Percentiles rank a stretch among this genome's conserved stretches.
These are phyloP conservation scores for Gymnobelideus leadbeateri DNA, from an alignment of 2,113 vertebrate genomes.

Conservation along the genomic window DNA sequence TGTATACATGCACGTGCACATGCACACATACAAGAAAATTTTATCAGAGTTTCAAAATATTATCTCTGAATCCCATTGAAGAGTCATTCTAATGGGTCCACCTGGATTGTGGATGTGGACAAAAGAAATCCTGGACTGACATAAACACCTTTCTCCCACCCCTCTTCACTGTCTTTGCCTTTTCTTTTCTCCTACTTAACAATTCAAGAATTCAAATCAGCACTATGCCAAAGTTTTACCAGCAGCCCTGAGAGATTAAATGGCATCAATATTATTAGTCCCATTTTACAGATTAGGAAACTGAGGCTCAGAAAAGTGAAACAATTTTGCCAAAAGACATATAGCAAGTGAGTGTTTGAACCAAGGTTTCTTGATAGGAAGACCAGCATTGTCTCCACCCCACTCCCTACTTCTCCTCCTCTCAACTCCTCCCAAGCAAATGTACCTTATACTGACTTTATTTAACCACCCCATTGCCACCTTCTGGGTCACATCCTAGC, in stretches of 20 bases:
- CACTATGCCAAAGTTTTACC: neutral
- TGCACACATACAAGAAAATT: slow-evolving; percentile 39
- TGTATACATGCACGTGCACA: no score
- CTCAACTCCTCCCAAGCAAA: slow-evolving; percentile 26
- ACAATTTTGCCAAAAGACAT: neutral
- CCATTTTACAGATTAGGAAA: neutral
- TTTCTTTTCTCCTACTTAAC: slow-evolving; percentile 5
- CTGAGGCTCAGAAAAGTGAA: neutral
- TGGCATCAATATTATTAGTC: neutral
- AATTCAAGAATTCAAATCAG: neutral
- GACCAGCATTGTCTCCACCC: slow-evolving; percentile 3
- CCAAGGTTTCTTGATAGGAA: neutral
- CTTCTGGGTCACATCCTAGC: neutral
- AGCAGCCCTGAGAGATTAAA: neutral
- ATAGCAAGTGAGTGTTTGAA: neutral
- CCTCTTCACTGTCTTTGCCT: slow-evolving; percentile 15
- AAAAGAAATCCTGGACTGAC: slow-evolving; percentile 24
- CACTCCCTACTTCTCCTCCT: neutral
- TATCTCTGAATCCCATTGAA: slow-evolving; percentile 20
- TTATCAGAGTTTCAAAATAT: slow-evolving; percentile 49
- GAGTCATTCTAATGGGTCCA: neutral
- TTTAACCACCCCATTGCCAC: slow-evolving; percentile 26
- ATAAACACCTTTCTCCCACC: neutral
- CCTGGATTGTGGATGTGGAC: neutral
- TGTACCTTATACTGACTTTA: slow-evolving; percentile 29